These are phyloP conservation scores for Cynopterus sphinx DNA, from an alignment of 2,797 vertebrate species.

Conservation along the genomic window DNA sequence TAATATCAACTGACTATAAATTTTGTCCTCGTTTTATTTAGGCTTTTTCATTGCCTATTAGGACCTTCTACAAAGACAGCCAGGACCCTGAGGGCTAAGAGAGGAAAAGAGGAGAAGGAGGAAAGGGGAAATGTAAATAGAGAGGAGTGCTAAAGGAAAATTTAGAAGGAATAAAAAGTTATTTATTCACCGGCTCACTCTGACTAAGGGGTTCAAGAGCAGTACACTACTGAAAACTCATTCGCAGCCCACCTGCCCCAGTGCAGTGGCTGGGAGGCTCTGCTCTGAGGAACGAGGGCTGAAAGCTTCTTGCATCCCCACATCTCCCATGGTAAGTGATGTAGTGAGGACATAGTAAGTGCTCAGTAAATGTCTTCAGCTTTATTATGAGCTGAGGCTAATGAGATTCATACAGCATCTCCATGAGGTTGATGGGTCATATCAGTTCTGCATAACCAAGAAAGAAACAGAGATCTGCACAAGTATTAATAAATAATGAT, in stretches of 20 bases:
- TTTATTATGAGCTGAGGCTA: not conserved
- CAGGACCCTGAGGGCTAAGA: not conserved
- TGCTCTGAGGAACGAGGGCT: not conserved
- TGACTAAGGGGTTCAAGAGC: not conserved
- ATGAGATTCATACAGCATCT: not conserved
- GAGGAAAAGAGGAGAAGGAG: not conserved
- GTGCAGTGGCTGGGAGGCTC: not conserved
- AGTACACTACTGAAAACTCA: not conserved
- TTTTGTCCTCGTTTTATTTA: not conserved
- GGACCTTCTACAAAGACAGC: not conserved
- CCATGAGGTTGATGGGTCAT: not conserved
- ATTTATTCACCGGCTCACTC: not conserved
- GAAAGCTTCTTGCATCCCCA: not conserved
- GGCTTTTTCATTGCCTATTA: not conserved
- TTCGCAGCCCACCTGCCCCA: not conserved
- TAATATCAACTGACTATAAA: not conserved
- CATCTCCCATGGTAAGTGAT: not conserved
- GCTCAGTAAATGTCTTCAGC: not conserved
- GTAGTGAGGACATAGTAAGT: not conserved
- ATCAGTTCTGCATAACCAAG: conserved; percentile 1
- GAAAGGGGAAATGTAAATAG: not conserved
- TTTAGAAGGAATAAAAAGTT: not conserved
- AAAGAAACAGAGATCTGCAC: not conserved
- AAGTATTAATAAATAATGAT: not conserved
- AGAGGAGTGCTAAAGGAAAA: not conserved